Percentiles rank a stretch among this genome's conserved stretches.
phyloP scores from a whole-genome alignment of 2,797 vertebrate genomes.

The Myotis myotis region DNA sequence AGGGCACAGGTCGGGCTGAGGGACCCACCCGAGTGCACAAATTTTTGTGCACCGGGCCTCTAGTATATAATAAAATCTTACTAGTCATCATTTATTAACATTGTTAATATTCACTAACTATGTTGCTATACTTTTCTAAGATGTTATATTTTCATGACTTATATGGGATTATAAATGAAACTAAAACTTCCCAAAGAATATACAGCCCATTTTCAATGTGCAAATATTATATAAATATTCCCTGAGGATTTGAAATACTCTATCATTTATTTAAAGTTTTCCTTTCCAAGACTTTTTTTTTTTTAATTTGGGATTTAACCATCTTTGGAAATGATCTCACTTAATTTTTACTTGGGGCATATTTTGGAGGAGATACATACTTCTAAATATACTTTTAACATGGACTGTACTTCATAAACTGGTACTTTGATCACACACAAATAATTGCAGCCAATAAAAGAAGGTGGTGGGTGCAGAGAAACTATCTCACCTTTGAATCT shows the following conservation, averaged over 20 bases:
- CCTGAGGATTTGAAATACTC: background rate
- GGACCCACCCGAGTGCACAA: too few relatives aligned
- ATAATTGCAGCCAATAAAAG: slow-evolving; percentile 15
- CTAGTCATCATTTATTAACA: background rate
- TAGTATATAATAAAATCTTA: background rate
- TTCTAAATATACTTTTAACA: background rate
- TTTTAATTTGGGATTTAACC: slow-evolving; percentile 40
- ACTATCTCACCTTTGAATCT: slow-evolving; percentile 9
- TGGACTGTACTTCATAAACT: background rate
- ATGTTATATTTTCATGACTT: background rate
- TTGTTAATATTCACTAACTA: background rate
- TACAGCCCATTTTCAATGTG: background rate
- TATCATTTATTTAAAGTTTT: background rate
- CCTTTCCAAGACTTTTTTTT: slow-evolving; percentile 15
- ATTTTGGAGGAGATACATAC: slow-evolving; percentile 14
- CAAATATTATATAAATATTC: background rate
- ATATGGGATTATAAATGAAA: background rate
- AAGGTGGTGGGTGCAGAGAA: background rate
- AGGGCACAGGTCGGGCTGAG: too few relatives aligned
- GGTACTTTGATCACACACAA: slow-evolving; percentile 31
- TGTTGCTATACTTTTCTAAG: background rate
- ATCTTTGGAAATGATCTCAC: slow-evolving; percentile 12
- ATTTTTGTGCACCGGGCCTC: too few relatives aligned
- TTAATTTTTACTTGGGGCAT: slow-evolving; percentile 27
- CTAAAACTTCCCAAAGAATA: background rate